Percentiles rank a stretch among this genome's conserved stretches.
phyloP scores from a whole-genome alignment of 2,113 vertebrate genomes.

The Perognathus longimembris region DNA sequence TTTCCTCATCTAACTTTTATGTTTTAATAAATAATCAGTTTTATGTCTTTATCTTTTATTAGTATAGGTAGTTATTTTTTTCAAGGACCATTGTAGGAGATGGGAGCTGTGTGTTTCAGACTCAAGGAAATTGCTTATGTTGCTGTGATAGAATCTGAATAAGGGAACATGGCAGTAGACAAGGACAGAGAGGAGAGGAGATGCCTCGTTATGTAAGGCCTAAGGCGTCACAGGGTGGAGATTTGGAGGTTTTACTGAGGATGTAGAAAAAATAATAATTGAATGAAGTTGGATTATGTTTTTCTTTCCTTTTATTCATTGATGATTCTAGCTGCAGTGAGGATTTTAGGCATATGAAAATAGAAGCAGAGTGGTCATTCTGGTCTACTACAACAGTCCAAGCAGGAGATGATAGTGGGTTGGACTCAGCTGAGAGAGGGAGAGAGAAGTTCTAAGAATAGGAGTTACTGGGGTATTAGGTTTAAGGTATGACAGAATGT shows the following conservation, averaged over 20 bases:
- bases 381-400: neutral
- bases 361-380: neutral
- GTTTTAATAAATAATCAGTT: conserved; percentile 26
- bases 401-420: neutral
- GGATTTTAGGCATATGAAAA: neutral
- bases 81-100: neutral
- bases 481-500: neutral
- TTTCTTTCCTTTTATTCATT: too few relatives aligned
- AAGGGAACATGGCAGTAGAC: neutral
- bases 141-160: neutral
- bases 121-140: neutral
- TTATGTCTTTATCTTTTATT: neutral
- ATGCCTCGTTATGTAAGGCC: neutral
- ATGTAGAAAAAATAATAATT: neutral
- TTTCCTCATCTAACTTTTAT: conserved; percentile 2
- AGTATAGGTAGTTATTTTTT: neutral
- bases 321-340: neutral
- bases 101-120: neutral
- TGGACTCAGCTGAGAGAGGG: neutral
- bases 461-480: neutral
- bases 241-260: neutral
- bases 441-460: neutral
- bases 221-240: neutral
- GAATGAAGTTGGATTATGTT: neutral
- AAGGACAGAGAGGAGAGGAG: neutral